Conservation (phyloP, 2,888 invertebrate genomes). For the Diarsia brunnea region DNA sequence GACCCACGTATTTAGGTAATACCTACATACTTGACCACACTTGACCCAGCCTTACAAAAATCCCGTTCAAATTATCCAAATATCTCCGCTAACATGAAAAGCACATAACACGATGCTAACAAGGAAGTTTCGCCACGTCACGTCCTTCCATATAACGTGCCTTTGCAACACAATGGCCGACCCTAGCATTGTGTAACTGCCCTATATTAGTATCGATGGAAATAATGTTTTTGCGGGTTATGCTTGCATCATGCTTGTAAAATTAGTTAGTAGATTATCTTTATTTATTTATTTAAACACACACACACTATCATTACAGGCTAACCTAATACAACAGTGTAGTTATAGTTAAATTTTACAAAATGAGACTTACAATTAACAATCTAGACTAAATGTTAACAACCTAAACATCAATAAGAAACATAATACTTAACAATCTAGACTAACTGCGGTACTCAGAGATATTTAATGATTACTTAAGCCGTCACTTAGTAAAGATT, state of each 20-base stretch:
- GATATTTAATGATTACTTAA: too few species aligned
- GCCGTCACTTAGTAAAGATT: too few species aligned
- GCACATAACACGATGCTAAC: slow-evolving; percentile 15
- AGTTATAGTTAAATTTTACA: too few species aligned
- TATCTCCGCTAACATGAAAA: background rate
- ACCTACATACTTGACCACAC: background rate
- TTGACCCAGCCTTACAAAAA: background rate
- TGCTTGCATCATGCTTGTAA: slow-evolving; percentile 11
- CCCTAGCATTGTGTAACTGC: slow-evolving; percentile 47
- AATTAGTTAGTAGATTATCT: background rate
- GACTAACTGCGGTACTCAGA: too few species aligned
- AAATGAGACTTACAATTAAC: too few species aligned
- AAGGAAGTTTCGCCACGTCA: slow-evolving; percentile 36
- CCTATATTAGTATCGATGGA: slow-evolving; percentile 40
- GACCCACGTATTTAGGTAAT: background rate
- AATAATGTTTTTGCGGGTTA: slow-evolving; percentile 22
- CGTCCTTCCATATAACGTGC: slow-evolving; percentile 7
- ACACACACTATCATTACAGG: too few species aligned
- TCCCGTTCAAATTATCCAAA: background rate
- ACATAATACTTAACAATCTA: too few species aligned
- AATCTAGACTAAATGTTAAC: too few species aligned
- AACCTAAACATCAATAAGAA: too few species aligned
- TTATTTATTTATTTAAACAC: too few species aligned
- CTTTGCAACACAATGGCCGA: slow-evolving; percentile 48
- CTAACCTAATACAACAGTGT: too few species aligned